Base-by-base conservation (phyloP, 2,113 vertebrate genomes). In the Colius striatus region DNA sequence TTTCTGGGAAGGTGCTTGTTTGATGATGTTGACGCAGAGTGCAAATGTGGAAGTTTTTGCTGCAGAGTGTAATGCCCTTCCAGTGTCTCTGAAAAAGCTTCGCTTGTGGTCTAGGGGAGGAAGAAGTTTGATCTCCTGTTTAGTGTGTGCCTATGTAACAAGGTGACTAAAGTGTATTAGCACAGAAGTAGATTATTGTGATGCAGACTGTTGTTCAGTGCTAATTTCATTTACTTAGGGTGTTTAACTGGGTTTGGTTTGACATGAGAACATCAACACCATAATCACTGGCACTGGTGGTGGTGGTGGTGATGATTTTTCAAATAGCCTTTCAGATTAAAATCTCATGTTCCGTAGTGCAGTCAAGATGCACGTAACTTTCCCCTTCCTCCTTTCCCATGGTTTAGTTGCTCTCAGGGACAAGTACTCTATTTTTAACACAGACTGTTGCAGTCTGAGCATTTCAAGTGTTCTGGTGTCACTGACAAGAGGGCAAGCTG, bases 401-500 rank as follows among this genome's bases (percentile, higher is more conserved):
- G 30, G 48, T 63, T 72, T 78, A 71, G 50, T 43, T 84, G 43
- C 41, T 95, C n/a, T 58, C 0, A 0, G 57, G 50, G 29, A 13
- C 3, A 6, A 81, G 54, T 65, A 23, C 73, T 81, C 16, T 93
- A 32, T 87, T 95, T 94, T 90, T 78, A 78, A 81, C 84, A 70
- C 73, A 43, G 79, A 27, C 25, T 8, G 6, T 47, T 95, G 57
- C 58, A 70, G n/a, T 78, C 45, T 73, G 80, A 92, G 94, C 57
- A 41, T 84, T 86, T 83, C 81, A 70, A 19, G 83, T 90, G 51
- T 58, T 90, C 50, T 43, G 7, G 61, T 94, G 90, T 93, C 89
- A 51, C 45, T 93, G 88, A 78, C 83, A 89, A 76, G 83, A 86
- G 78, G 81, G 83, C 61, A 79, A 93, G 62, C 76, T 68, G 36